Conservation (phyloP, 2,888 invertebrate species). For the Oxycera nigricornis region DNA sequence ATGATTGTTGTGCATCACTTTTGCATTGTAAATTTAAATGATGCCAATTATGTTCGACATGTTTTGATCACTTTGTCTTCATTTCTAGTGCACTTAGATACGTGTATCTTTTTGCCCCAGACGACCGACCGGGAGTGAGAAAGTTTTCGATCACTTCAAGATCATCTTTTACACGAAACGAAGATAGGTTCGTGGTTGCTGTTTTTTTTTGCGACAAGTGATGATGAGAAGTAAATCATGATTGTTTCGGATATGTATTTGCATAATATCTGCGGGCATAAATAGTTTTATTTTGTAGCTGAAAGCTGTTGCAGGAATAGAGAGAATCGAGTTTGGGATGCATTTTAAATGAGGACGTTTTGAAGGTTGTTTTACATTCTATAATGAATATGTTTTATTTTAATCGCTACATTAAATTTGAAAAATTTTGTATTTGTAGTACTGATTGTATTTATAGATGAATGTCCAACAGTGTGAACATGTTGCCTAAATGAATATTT, state of each 20-base stretch:
- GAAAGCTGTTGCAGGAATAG: not conserved
- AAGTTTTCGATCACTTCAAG: not conserved
- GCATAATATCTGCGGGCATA: slow-evolving; percentile 16
- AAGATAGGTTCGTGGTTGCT: no score
- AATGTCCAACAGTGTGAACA: no score
- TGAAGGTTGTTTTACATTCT: slow-evolving; percentile 2
- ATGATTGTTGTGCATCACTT: slow-evolving; percentile 37
- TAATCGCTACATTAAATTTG: not conserved
- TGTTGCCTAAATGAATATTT: no score
- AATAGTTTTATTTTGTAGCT: not conserved
- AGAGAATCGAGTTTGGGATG: not conserved
- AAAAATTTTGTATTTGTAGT: not conserved
- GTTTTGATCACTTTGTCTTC: slow-evolving; percentile 33
- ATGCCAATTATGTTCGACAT: slow-evolving; percentile 40
- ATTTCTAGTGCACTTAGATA: not conserved
- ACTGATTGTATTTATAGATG: no score
- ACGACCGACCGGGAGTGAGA: not conserved
- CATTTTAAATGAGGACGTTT: not conserved
- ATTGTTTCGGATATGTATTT: slow-evolving; percentile 5
- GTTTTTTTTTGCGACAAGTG: not conserved
- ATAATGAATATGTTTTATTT: slow-evolving; percentile 19
- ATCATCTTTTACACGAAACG: no score
- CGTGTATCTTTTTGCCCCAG: no score
- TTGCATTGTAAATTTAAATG: slow-evolving; percentile 40
- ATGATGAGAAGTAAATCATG: slow-evolving; percentile 5